phyloP scores from a whole-genome alignment of 2,113 vertebrate genomes.

The Tyto alba region DNA sequence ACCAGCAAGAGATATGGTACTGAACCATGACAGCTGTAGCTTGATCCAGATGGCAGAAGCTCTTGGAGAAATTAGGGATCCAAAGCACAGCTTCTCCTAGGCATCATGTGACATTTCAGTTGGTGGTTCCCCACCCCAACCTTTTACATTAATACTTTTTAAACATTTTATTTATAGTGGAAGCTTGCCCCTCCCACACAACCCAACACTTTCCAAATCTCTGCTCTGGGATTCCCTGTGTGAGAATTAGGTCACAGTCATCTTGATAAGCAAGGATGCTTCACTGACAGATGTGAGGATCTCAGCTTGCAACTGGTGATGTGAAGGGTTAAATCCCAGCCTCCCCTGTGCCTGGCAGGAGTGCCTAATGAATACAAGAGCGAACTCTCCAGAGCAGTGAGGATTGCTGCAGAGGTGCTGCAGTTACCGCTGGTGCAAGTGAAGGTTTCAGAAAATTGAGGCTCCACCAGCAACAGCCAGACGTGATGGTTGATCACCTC shows the following conservation, averaged over 20 bases:
- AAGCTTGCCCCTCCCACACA: not conserved
- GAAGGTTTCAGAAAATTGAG: not conserved
- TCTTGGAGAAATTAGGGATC: not conserved
- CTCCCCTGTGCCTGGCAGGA: not conserved
- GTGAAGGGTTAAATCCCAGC: not conserved
- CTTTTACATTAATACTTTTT: not conserved
- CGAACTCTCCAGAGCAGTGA: not conserved
- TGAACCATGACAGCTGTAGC: not conserved
- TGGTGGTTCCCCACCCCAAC: not conserved
- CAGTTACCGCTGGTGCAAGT: not conserved
- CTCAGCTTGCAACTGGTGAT: not conserved
- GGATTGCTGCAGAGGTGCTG: not conserved
- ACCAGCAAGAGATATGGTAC: not conserved
- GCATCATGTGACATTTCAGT: not conserved
- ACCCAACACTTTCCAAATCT: not conserved
- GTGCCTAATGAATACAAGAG: not conserved
- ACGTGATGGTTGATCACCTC: rapidly evolving
- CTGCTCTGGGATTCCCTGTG: not conserved
- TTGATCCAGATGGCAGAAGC: not conserved
- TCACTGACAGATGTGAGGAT: not conserved
- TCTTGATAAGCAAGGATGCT: not conserved
- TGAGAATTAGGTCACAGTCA: not conserved
- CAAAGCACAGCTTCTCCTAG: not conserved
- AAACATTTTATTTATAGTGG: not conserved
- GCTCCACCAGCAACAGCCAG: not conserved